These are phyloP conservation scores for Sparus aurata DNA, from an alignment of 2,797 vertebrate species.

Conservation along the genomic window DNA sequence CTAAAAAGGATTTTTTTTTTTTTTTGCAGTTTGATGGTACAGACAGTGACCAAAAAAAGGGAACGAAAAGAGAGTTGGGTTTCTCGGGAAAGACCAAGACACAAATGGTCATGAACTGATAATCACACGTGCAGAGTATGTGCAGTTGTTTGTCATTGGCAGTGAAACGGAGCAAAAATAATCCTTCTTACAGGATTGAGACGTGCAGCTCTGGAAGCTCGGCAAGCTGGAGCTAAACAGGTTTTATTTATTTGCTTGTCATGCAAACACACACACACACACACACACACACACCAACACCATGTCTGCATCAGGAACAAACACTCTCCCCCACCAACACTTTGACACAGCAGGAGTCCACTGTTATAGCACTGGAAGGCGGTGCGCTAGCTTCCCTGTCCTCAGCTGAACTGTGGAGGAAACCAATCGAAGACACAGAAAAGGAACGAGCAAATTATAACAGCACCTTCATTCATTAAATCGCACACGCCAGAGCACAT, in stretches of 20 bases:
- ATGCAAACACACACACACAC: slow-evolving; percentile 26
- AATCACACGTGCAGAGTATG: slow-evolving; percentile 26
- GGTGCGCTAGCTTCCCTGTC: slow-evolving; percentile 67
- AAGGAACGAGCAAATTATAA: slow-evolving; percentile 50
- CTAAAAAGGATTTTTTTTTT: too few species aligned
- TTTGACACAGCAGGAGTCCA: slow-evolving; percentile 52
- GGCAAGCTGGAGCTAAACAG: slow-evolving; percentile 52
- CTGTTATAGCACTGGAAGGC: slow-evolving; percentile 64
- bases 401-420: slow-evolving; percentile 75
- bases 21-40: not conserved
- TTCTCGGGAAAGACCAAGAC: not conserved
- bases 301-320: slow-evolving; percentile 62
- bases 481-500: slow-evolving; percentile 48
- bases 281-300: slow-evolving; percentile 27
- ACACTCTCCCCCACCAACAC: slow-evolving; percentile 54
- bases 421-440: slow-evolving; percentile 52
- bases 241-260: slow-evolving; percentile 53
- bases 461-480: slow-evolving; percentile 70
- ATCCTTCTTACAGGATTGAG: slow-evolving; percentile 63
- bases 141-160: slow-evolving; percentile 50
- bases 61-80: not conserved
- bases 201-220: slow-evolving; percentile 41
- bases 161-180: slow-evolving; percentile 39
- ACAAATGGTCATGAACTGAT: slow-evolving; percentile 14
- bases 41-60: not conserved